Conservation (phyloP, 2,797 vertebrate species). For the Hafferia zeledoni region DNA sequence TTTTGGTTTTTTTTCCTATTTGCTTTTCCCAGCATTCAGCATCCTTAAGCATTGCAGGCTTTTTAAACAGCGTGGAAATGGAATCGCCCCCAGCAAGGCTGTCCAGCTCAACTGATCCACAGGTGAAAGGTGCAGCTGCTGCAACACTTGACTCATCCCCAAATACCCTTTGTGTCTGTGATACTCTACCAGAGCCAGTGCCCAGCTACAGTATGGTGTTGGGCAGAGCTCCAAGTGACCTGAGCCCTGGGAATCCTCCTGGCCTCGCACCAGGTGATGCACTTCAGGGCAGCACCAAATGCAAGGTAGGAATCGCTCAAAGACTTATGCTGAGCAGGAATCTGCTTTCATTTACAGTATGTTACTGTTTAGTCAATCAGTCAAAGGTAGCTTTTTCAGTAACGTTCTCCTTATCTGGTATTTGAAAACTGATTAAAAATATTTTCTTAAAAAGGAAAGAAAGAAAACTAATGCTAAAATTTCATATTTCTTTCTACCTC, state of each 20-base stretch:
- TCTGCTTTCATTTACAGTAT: neutral
- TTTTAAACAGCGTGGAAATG: slow-evolving; percentile 74
- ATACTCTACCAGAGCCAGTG: slow-evolving; percentile 72
- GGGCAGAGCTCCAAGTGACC: slow-evolving; percentile 53
- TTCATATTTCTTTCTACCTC: neutral
- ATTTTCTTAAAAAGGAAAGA: neutral
- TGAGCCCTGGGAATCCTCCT: slow-evolving; percentile 61
- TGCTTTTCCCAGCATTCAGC: slow-evolving; percentile 80
- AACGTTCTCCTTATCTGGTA: neutral
- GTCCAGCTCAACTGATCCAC: slow-evolving; percentile 42
- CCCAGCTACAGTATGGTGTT: slow-evolving; percentile 52
- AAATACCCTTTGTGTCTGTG: slow-evolving; percentile 70
- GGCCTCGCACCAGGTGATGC: slow-evolving; percentile 50
- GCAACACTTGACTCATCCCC: slow-evolving; percentile 17
- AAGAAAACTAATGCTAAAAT: neutral
- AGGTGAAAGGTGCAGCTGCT: slow-evolving; percentile 49
- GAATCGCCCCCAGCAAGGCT: slow-evolving; percentile 71
- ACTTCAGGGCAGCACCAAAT: slow-evolving; percentile 75
- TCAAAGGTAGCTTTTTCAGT: neutral
- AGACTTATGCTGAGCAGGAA: neutral
- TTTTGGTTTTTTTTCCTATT: slow-evolving; percentile 6
- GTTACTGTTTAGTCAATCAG: neutral
- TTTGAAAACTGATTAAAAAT: neutral
- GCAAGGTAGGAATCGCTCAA: slow-evolving; percentile 63
- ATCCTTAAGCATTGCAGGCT: slow-evolving; percentile 70